Evolutionary conservation across 1,140 invertebrate genomes (phyloP), one percentile per base, ranked within the genome.

Genomic region (Aphelinus certus): DNA sequence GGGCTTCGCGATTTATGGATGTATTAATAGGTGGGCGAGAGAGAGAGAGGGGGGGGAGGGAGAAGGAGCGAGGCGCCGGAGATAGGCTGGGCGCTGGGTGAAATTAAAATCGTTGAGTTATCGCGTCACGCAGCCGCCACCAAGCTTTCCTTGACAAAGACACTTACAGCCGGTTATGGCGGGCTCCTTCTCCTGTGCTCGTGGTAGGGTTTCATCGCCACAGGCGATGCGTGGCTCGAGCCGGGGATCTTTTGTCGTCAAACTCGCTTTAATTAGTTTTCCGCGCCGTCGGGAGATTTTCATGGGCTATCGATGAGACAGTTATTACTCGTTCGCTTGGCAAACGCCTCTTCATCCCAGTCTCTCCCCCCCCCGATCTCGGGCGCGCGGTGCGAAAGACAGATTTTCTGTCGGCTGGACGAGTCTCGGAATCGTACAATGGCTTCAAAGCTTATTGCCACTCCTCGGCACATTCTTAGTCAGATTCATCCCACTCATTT

Each of bases 91-190:
- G 51, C 51, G 51, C 51, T 53, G 26, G 26, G 26, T 53, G 68
- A 68, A 80, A 78, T 79, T 76, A 77, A 74, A 58, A 67, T 76
- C 75, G 61, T 10, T 71, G 62, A 74, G 69, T 75, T 75, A 75
- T 75, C 60, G 60, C 51, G 72, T 69, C 49, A 74, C 72, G 72
- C 72, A 65, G 62, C 45, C 48, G n/a, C 51, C 60, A 42, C 7
- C 45, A 42, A 4, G 26, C 60, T 45, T 57, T 61, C 26, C 48
- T 45, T 51, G 68, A 51, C 68, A 69, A 69, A 57, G 70, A 56
- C 71, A 65, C 61, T 71, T 53, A 53, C 51, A 9, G 51, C 51
- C 4, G 26, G 26, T 26, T 26, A 26, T 26, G 26, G 26, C 26
- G 26, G 26, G 26, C 26, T 26, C 26, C 26, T 26, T 26, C 26